Evolutionary conservation across 2,113 vertebrate species (phyloP), one percentile per base, ranked within the genome.

Genomic region (Ibidorhyncha struthersii): DNA sequence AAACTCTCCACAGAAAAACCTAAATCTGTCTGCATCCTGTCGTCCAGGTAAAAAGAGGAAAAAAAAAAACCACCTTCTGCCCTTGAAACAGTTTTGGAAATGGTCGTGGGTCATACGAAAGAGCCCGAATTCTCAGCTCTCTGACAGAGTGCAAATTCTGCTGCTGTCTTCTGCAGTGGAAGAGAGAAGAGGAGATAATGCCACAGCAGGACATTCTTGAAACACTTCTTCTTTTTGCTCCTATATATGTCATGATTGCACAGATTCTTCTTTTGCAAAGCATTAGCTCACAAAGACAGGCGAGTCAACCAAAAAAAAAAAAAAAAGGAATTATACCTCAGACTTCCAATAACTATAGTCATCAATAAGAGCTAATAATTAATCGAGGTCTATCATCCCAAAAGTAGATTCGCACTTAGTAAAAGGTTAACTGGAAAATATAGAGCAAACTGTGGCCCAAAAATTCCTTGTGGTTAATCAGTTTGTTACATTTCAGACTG

Each of bases 121-220:
- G 76, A 90, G 79, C 65, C 61, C 49, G 77, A 89, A 53, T 92
- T 67, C 90, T 74, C 86, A 90, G 88, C 38, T 58, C 62, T 56
- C 69, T 87, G 86, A 69, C 61, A 92, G 82, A 78, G 86, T 89
- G 73, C 86, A 95, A 93, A 96, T 96, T 95, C 91, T 91, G 91
- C 70, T 85, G 77, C 93, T 93, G 73, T 63, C 86, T 91, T 92
- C 89, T 5, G 7, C 61, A 34, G 76, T 21, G 62, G 53, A 86
- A 71, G 29, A 71, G 72, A 58, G 61, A 79, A 55, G 29, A 78
- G 30, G 9, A 94, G 77, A 89, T 82, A 96, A 91, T 85, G 91
- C 78, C 94, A 91, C 91, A 95, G 91, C 86, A 90, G 86, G 85
- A n/a, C 71, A 56, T 61, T 76, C 73, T 58, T 87, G 78, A 80